Percentiles rank a stretch among this genome's conserved stretches.
Evolutionary conservation across 2,113 vertebrate species (phyloP).

Genomic region (Prionailurus bengalensis): DNA sequence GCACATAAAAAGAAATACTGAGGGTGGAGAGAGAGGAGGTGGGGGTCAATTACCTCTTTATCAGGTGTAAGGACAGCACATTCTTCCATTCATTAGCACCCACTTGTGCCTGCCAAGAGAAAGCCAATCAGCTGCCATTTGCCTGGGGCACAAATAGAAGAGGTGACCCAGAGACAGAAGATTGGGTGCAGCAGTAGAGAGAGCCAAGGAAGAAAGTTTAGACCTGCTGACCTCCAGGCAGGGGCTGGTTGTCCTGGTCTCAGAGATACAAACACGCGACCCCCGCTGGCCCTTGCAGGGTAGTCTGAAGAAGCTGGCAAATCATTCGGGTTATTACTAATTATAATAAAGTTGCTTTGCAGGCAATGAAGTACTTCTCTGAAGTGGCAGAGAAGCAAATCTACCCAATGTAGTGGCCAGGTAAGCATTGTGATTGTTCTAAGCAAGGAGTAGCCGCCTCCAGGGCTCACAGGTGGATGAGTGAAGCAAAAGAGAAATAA

Average conservation of each 20-base stretch:
- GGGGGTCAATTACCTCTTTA: slow-evolving; percentile 57
- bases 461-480: neutral
- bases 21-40: neutral
- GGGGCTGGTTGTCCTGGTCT: neutral
- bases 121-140: slow-evolving; percentile 54
- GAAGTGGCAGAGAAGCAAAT: neutral
- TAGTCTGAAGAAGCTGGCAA: neutral
- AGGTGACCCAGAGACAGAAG: neutral
- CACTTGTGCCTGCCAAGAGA: slow-evolving; percentile 77
- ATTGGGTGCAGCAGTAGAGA: neutral
- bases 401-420: neutral
- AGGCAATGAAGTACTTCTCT: neutral
- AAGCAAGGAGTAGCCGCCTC: neutral
- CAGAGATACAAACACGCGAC: neutral
- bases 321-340: neutral
- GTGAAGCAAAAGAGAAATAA: neutral
- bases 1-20: slow-evolving; percentile 36
- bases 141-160: slow-evolving; percentile 25
- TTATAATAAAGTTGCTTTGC: neutral
- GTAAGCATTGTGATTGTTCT: neutral
- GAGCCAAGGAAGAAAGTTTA: neutral
- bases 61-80: slow-evolving; percentile 74
- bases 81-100: slow-evolving; percentile 78
- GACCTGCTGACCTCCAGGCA: neutral
- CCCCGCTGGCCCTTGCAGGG: neutral